Percentiles rank a stretch among this genome's conserved stretches.
Conservation (phyloP, 2,113 vertebrate species). For the Ceyx margarethae region DNA sequence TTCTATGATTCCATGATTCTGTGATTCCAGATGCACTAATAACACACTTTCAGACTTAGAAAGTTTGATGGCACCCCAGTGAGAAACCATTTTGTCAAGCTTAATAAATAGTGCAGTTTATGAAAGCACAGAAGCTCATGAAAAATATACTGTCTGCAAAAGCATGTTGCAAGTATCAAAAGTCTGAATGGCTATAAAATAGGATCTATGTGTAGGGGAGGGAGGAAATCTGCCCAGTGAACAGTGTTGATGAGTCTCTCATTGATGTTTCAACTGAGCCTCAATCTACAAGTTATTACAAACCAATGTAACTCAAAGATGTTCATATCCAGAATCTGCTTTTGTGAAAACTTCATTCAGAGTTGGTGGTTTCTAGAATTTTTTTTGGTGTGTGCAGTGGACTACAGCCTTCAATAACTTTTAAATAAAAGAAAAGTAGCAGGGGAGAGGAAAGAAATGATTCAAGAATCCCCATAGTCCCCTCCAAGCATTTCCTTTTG, state of each 20-base stretch:
- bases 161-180: too few relatives aligned
- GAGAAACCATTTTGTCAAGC: too few relatives aligned
- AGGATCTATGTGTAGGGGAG: background rate
- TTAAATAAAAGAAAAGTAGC: background rate
- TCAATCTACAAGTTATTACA: background rate
- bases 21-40: too few relatives aligned
- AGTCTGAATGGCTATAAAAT: background rate
- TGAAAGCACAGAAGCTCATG: too few relatives aligned
- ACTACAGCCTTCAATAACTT: background rate
- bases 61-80: too few relatives aligned
- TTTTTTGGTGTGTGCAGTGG: background rate
- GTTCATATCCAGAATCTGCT: background rate
- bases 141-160: too few relatives aligned
- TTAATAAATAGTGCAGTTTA: too few relatives aligned
- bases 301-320: background rate
- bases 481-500: background rate
- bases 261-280: background rate
- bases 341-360: background rate
- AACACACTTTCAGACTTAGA: too few relatives aligned
- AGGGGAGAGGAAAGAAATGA: background rate
- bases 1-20: too few relatives aligned
- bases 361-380: background rate
- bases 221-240: background rate
- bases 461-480: background rate
- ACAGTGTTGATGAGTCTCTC: background rate